Evolutionary conservation across 2,113 vertebrate genomes (phyloP).

Genomic region (Prionailurus bengalensis): DNA sequence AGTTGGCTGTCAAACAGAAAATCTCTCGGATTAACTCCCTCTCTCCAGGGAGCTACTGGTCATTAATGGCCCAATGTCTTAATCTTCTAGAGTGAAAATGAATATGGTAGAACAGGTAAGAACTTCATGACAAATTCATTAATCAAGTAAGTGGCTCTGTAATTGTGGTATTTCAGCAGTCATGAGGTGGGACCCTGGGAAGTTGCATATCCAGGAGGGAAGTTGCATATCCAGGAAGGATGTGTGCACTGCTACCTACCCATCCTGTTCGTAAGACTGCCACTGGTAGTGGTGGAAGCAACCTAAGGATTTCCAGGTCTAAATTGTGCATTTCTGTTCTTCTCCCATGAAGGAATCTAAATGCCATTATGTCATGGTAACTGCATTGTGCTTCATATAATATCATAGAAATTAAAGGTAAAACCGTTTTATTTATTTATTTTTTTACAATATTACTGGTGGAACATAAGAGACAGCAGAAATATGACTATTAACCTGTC

Average conservation of each 20-base stretch:
- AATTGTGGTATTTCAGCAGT: background rate
- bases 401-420: slow-evolving; percentile 5
- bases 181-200: background rate
- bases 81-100: slow-evolving; percentile 21
- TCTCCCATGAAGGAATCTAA: background rate
- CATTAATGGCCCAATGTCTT: background rate
- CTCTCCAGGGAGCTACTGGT: background rate
- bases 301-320: background rate
- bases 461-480: background rate
- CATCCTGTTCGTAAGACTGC: background rate
- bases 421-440: slow-evolving; percentile 12
- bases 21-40: background rate
- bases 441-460: background rate
- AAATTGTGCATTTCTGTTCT: background rate
- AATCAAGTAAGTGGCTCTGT: background rate
- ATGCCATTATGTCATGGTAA: background rate
- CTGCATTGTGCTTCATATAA: background rate
- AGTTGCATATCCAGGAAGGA: background rate
- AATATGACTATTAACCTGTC: background rate
- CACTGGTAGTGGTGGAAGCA: background rate
- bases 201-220: background rate
- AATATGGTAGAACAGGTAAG: background rate
- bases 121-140: background rate
- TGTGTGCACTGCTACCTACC: accelerated
- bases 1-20: background rate